Percentiles rank a stretch among this genome's conserved stretches.
Conservation (phyloP, 2,113 vertebrate species). For the Hystrix brachyura region DNA sequence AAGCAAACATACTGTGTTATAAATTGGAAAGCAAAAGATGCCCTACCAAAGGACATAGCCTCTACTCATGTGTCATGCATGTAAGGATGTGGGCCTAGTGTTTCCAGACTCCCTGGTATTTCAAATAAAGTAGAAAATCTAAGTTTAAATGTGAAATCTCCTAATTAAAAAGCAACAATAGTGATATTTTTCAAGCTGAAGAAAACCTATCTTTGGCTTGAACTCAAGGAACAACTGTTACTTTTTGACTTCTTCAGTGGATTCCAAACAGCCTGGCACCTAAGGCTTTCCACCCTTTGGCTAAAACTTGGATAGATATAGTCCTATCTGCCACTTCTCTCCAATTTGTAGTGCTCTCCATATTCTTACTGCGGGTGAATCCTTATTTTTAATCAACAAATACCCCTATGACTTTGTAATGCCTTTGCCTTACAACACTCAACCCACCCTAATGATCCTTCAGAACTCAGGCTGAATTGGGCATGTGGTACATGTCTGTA, state of each 20-base stretch:
- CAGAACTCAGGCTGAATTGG: neutral
- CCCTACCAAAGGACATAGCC: neutral
- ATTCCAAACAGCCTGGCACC: neutral
- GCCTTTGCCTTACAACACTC: neutral
- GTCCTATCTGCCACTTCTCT: neutral
- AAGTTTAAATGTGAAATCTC: neutral
- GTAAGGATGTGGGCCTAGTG: neutral
- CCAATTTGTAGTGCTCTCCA: neutral
- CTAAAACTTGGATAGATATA: constrained; percentile 1
- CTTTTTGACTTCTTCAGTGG: neutral
- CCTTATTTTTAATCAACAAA: neutral
- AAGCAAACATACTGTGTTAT: neutral
- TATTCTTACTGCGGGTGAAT: neutral
- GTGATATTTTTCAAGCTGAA: neutral
- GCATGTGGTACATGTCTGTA: neutral
- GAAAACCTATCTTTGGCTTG: neutral
- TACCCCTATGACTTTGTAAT: neutral
- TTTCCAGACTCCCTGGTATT: constrained; percentile 9
- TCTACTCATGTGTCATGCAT: neutral
- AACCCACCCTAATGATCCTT: neutral
- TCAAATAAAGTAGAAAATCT: neutral
- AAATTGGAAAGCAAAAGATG: constrained; percentile 5
- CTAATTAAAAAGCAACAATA: constrained; percentile 3
- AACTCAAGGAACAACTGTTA: neutral
- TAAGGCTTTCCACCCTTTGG: neutral